Base-by-base conservation (phyloP, 1,140 invertebrate species). In the Physella acuta region DNA sequence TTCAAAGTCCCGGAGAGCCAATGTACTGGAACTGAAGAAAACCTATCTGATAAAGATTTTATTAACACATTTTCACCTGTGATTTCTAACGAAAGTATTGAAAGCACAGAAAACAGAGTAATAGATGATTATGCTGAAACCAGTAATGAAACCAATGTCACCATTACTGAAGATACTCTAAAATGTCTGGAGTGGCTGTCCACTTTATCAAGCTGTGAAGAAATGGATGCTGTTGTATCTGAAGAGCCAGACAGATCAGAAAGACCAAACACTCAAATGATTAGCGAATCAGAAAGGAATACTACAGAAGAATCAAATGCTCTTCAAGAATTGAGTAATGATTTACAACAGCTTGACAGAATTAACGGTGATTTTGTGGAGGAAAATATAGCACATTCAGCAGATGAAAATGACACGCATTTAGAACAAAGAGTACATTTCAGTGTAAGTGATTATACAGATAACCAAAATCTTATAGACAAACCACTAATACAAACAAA, bases 181-280 rank as follows among this genome's bases (percentile, higher is more conserved):
- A 59, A 59, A n/a, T 59, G 56, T 59, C 56, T 59, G 3, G 56
- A 61, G 26, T 61, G 59, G 59, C 59, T 61, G 4, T n/a, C 33
- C 8, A 4, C 59, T 2, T 36, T 61, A 2, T 44, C 59, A 24
- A 36, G 26, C 14, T 61, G 59, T n/a, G 34, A 24, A 36, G 59
- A 61, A 26, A 44, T 61, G 36, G 36, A 44, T 26, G 59, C 28
- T 3, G 28, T 61, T 2, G 8, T 24, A 2, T 26, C 4, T 1
- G 59, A 24, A 8, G 59, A 24, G 24, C 8, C 36, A 37, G 36
- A 61, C 39, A 1, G 30, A 3, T 17, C 52, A 26, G 52, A 30
- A 14, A 64, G 62, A 64, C 44, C 62, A 34, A 16, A 20, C 3
- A 53, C 24, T 33, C 49, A 39, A 8, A 49, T 51, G 44, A 49